Percentiles rank a stretch among this genome's conserved stretches.
Evolutionary conservation across 2,888 invertebrate genomes (phyloP).

Genomic region (Drosophila lutescens): DNA sequence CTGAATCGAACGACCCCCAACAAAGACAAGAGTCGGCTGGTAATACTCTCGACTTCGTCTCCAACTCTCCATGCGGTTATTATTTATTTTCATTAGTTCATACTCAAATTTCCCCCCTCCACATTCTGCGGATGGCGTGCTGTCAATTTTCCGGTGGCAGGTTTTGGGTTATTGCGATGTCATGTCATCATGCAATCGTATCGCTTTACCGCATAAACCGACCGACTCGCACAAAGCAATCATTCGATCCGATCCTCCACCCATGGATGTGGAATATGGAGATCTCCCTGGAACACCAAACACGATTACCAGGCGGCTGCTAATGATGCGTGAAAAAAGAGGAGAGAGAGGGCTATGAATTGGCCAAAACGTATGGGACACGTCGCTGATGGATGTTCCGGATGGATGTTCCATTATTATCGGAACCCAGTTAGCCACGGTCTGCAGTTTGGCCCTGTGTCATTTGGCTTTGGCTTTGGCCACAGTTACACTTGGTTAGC

Average conservation of each 20-base stretch:
- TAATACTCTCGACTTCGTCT: conserved; percentile 23
- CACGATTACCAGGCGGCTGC: conserved; percentile 36
- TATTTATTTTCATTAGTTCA: conserved; percentile 62
- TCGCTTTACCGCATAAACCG: conserved; percentile 69
- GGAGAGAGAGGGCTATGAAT: conserved; percentile 32
- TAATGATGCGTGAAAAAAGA: conserved; percentile 65
- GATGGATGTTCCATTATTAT: conserved; percentile 23
- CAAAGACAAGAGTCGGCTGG: conserved; percentile 33
- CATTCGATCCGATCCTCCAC: conserved; percentile 38
- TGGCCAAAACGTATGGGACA: conserved; percentile 49
- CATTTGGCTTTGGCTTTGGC: conserved; percentile 12
- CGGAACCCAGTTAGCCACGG: conserved; percentile 55
- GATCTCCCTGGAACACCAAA: conserved; percentile 20
- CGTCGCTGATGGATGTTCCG: conserved; percentile 29
- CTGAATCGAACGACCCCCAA: conserved; percentile 45
- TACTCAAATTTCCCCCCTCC: conserved; percentile 34
- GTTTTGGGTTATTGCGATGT: conserved; percentile 49
- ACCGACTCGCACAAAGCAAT: conserved; percentile 53
- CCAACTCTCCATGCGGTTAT: conserved; percentile 32
- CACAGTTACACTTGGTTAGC: conserved; percentile 28
- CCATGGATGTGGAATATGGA: background rate
- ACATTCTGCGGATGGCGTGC: conserved; percentile 57
- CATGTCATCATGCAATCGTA: conserved; percentile 78
- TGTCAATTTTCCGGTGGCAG: conserved; percentile 73
- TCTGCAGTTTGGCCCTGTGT: conserved; percentile 22